phyloP scores from a whole-genome alignment of 2,888 invertebrate species.

The Bugulina stolonifera region DNA sequence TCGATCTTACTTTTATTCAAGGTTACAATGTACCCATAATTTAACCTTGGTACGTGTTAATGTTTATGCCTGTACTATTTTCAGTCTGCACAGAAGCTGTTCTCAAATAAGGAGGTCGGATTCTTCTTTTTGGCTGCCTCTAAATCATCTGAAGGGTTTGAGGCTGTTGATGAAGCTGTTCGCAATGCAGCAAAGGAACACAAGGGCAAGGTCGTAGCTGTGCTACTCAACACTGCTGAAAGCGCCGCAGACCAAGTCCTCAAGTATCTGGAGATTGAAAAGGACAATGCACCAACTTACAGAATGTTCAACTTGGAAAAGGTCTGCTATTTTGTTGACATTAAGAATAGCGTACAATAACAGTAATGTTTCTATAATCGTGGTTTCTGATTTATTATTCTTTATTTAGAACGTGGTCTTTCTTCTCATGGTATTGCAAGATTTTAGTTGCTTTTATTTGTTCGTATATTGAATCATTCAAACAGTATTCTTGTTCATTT shows the following conservation, averaged over 20 bases:
- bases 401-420: no score
- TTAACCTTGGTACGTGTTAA: no score
- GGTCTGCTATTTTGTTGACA: no score
- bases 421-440: no score
- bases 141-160: conserved; percentile 67
- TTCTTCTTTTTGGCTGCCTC: conserved; percentile 67
- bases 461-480: no score
- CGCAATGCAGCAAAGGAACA: conserved; percentile 79
- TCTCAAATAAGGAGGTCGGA: background rate
- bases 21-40: no score
- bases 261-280: conserved; percentile 98
- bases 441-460: background rate
- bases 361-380: no score
- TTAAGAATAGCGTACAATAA: no score
- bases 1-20: no score
- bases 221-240: conserved; percentile 88
- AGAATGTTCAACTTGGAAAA: conserved; percentile 90
- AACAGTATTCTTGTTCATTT: no score
- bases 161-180: conserved; percentile 70
- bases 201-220: conserved; percentile 86
- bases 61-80: no score
- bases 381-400: no score
- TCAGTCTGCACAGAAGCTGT: conserved; percentile 11
- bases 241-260: conserved; percentile 93
- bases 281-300: conserved; percentile 67